phyloP scores from a whole-genome alignment of 2,113 vertebrate genomes.

The Hippopotamus amphibius region DNA sequence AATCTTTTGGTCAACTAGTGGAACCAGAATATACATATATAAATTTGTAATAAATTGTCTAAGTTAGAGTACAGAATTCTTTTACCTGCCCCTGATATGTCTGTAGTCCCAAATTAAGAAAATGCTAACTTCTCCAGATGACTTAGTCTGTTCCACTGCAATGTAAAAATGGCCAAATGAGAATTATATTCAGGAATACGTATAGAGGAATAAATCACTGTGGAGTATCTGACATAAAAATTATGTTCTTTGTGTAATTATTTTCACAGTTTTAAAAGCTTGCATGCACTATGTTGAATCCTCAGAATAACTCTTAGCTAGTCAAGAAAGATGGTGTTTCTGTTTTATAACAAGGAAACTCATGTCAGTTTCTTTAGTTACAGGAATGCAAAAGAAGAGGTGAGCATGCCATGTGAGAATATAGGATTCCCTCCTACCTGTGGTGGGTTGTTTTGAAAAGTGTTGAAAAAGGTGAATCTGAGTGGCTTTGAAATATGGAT shows the following conservation, averaged over 20 bases:
- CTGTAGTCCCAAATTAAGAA: conserved; percentile 1
- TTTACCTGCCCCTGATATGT: background rate
- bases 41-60: background rate
- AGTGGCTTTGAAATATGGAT: conserved; percentile 27
- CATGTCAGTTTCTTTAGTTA: background rate
- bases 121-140: background rate
- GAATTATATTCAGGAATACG: background rate
- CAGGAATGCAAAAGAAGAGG: background rate
- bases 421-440: background rate
- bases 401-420: background rate
- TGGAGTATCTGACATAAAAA: background rate
- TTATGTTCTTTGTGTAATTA: conserved; percentile 1
- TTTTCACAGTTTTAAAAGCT: background rate
- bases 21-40: background rate
- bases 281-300: background rate
- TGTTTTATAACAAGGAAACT: conserved; percentile 3
- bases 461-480: background rate
- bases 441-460: conserved; percentile 2
- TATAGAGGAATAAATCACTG: background rate
- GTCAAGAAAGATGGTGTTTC: background rate
- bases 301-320: conserved; percentile 26
- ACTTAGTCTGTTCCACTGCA: background rate
- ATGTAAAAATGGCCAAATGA: background rate
- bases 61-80: background rate
- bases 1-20: background rate